A percentile compares a stretch with the other conserved stretches of the same genome.
Conservation (phyloP, 2,113 vertebrate species). For the Corydoras maculifer region DNA sequence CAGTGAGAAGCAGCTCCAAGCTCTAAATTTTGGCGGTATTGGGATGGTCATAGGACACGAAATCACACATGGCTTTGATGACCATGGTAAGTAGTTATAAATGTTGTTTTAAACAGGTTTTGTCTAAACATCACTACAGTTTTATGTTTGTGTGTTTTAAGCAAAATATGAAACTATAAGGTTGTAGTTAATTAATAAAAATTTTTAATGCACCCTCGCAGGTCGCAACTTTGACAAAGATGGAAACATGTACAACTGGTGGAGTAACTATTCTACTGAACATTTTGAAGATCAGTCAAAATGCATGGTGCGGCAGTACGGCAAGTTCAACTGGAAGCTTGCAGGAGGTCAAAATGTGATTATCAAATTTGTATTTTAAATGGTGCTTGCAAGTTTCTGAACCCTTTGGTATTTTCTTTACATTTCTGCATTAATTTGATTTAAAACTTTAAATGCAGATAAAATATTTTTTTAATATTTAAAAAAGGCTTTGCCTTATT, state of each 20-base stretch:
- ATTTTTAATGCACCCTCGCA: constrained; percentile 45
- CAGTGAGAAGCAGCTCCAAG: constrained; percentile 88
- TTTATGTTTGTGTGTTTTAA: too few relatives aligned
- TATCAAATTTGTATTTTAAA: not conserved
- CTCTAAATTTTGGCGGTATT: constrained; percentile 91
- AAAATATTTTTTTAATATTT: too few relatives aligned
- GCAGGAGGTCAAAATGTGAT: constrained; percentile 80
- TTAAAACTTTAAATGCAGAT: too few relatives aligned
- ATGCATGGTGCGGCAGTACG: constrained; percentile 89
- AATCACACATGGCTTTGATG: constrained; percentile 95
- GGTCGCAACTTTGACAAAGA: constrained; percentile 93
- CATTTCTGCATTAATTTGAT: too few relatives aligned
- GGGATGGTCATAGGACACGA: constrained; percentile 97
- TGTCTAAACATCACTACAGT: too few relatives aligned
- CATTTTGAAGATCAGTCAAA: constrained; percentile 84
- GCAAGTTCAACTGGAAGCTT: constrained; percentile 88
- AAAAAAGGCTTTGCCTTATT: too few relatives aligned
- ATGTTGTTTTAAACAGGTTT: not conserved
- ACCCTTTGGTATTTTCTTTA: too few relatives aligned
- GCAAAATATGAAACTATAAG: too few relatives aligned
- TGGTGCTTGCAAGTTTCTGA: not conserved
- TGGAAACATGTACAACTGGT: constrained; percentile 95
- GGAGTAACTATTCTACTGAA: constrained; percentile 87
- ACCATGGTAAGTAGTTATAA: constrained; percentile 73
- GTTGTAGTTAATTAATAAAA: too few relatives aligned